These are phyloP conservation scores for Muraenolepis orangiensis DNA, from an alignment of 2,797 vertebrate genomes.

Conservation along the genomic window DNA sequence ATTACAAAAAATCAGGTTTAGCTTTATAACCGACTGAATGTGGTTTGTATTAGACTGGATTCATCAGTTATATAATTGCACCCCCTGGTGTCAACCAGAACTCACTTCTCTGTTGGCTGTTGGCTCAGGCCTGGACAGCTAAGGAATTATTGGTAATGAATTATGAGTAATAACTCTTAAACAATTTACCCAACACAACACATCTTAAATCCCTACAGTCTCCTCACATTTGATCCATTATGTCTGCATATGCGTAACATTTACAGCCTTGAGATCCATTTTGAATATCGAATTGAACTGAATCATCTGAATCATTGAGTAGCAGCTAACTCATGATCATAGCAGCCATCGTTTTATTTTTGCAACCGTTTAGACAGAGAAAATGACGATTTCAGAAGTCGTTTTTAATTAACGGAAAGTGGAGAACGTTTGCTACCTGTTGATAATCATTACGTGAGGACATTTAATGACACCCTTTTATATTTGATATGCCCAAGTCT, in stretches of 20 bases:
- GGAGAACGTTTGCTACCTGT: too few species aligned
- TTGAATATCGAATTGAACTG: neutral
- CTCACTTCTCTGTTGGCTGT: constrained; percentile 31
- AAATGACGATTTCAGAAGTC: too few species aligned
- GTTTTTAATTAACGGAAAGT: too few species aligned
- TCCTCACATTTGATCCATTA: neutral
- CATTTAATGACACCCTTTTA: too few species aligned
- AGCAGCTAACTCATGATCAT: neutral
- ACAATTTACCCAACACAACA: too few species aligned
- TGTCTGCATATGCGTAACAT: neutral
- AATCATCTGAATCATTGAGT: neutral
- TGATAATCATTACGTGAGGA: too few species aligned
- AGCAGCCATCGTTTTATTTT: neutral
- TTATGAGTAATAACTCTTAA: neutral
- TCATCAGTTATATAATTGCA: constrained; percentile 55
- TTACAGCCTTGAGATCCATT: neutral
- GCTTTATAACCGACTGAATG: constrained; percentile 48
- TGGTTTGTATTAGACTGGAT: constrained; percentile 32
- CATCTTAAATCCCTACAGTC: neutral
- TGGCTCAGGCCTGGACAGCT: neutral
- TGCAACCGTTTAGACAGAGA: too few species aligned
- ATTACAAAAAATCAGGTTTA: constrained; percentile 26
- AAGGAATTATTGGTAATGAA: neutral
- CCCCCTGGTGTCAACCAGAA: constrained; percentile 61
- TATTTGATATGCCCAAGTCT: too few species aligned